These are phyloP conservation scores for Platichthys stellatus DNA, from an alignment of 2,113 vertebrate species.

Conservation along the genomic window DNA sequence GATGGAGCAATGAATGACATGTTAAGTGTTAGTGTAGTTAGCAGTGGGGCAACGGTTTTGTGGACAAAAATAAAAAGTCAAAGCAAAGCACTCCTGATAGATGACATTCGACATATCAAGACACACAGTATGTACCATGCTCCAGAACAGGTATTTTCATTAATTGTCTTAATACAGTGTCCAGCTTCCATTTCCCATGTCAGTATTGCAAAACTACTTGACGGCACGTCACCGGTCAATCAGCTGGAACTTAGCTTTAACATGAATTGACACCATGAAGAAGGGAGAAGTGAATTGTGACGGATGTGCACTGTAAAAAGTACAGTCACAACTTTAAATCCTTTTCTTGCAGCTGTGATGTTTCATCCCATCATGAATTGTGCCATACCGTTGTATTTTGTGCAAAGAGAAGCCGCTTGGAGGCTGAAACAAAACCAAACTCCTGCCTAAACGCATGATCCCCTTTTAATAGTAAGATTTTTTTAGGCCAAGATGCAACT, in stretches of 20 bases:
- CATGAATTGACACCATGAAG: slow-evolving; percentile 20
- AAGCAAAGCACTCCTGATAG: slow-evolving; percentile 69
- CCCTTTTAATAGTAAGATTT: neutral
- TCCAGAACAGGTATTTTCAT: slow-evolving; percentile 27
- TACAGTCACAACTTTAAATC: neutral
- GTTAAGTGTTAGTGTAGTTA: slow-evolving; percentile 79
- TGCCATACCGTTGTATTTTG: slow-evolving; percentile 41
- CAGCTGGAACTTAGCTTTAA: slow-evolving; percentile 25
- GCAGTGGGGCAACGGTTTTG: slow-evolving; percentile 56
- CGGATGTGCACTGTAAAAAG: slow-evolving; percentile 22
- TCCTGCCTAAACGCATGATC: slow-evolving; percentile 8
- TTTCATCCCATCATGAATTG: slow-evolving; percentile 33
- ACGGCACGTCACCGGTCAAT: neutral
- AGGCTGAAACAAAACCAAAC: slow-evolving; percentile 5
- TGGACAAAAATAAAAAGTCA: slow-evolving; percentile 48
- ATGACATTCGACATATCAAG: slow-evolving; percentile 42
- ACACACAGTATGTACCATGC: slow-evolving; percentile 36
- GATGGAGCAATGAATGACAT: slow-evolving; percentile 76
- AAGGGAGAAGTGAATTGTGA: slow-evolving; percentile 17
- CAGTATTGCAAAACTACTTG: slow-evolving; percentile 37
- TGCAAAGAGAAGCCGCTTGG: slow-evolving; percentile 1
- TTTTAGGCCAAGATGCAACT: slow-evolving; percentile 22
- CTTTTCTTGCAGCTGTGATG: neutral
- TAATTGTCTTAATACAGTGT: slow-evolving; percentile 64
- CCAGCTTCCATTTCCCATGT: slow-evolving; percentile 21